Percentiles rank a stretch among this genome's conserved stretches.
phyloP scores from a whole-genome alignment of 2,797 vertebrate genomes.

The Hafferia zeledoni region DNA sequence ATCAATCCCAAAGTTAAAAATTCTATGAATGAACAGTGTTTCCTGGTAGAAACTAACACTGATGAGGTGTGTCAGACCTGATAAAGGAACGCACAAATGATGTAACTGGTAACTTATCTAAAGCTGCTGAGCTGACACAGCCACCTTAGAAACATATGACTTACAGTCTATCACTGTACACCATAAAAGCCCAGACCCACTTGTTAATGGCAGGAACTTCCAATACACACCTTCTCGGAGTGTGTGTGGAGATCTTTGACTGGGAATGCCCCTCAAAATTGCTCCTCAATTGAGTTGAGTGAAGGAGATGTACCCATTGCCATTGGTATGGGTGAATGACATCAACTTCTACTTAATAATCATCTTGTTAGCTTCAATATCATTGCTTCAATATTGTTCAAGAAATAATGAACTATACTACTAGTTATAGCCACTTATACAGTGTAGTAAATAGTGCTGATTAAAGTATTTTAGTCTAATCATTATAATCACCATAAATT shows the following conservation, averaged over 20 bases:
- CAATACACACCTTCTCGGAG: rapidly evolving
- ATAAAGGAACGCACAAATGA: neutral
- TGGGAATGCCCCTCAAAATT: neutral
- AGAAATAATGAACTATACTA: neutral
- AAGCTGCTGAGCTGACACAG: neutral
- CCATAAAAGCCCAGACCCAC: neutral
- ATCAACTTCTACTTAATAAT: neutral
- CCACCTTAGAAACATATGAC: neutral
- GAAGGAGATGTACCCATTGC: neutral
- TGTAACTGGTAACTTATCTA: neutral
- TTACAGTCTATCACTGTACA: neutral
- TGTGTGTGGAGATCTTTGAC: neutral
- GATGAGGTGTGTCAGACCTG: neutral
- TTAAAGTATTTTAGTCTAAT: neutral
- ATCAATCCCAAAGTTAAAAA: neutral
- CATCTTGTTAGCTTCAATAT: neutral
- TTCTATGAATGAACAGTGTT: neutral
- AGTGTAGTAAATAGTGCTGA: neutral
- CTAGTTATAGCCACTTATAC: neutral
- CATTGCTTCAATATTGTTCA: neutral
- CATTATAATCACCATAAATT: neutral
- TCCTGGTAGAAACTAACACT: neutral
- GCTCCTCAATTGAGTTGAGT: rapidly evolving
- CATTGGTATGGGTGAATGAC: neutral
- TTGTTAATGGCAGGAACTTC: neutral